These are phyloP conservation scores for Halictus quadricinctus DNA, from an alignment of 2,888 invertebrate species.

Conservation along the genomic window DNA sequence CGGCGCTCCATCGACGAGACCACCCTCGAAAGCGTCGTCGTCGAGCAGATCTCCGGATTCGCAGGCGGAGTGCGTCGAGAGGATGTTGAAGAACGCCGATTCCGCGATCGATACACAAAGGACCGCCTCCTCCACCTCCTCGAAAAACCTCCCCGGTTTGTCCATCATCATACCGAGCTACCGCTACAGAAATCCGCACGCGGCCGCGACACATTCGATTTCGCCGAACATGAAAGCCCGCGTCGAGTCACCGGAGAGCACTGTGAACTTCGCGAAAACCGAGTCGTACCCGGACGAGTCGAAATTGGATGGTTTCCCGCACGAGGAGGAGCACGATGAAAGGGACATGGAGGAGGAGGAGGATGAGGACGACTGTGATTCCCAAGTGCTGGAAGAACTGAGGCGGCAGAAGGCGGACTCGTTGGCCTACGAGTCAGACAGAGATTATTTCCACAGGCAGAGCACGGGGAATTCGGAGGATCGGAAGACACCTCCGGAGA, in stretches of 20 bases:
- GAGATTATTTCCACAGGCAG: conserved; percentile 39
- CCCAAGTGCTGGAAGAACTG: conserved; percentile 73
- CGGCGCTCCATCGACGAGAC: conserved; percentile 30
- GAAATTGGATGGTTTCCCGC: conserved; percentile 55
- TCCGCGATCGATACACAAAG: conserved; percentile 43
- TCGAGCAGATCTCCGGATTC: conserved; percentile 75
- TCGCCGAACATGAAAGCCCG: conserved; percentile 65
- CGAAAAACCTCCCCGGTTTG: conserved; percentile 68
- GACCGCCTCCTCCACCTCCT: conserved; percentile 31
- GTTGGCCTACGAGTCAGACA: conserved; percentile 55
- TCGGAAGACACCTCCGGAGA: conserved; percentile 47
- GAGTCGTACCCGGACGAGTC: conserved; percentile 48
- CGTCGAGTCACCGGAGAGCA: conserved; percentile 76
- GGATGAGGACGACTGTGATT: conserved; percentile 72
- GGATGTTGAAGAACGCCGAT: conserved; percentile 52
- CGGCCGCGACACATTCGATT: conserved; percentile 16
- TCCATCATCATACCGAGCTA: conserved; percentile 74
- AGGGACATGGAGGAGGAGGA: conserved; percentile 53
- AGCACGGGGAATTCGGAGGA: conserved; percentile 40
- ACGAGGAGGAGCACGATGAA: conserved; percentile 62
- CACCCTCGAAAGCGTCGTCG: conserved; percentile 66
- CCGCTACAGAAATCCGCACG: conserved; percentile 60
- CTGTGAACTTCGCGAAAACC: conserved; percentile 67
- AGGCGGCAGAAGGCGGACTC: conserved; percentile 63
- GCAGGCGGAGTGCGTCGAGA: conserved; percentile 72